These are phyloP conservation scores for roundworm (Caenorhabditis elegans) DNA, from an alignment of 1,140 invertebrate genomes.

Conservation along the genomic window DNA sequence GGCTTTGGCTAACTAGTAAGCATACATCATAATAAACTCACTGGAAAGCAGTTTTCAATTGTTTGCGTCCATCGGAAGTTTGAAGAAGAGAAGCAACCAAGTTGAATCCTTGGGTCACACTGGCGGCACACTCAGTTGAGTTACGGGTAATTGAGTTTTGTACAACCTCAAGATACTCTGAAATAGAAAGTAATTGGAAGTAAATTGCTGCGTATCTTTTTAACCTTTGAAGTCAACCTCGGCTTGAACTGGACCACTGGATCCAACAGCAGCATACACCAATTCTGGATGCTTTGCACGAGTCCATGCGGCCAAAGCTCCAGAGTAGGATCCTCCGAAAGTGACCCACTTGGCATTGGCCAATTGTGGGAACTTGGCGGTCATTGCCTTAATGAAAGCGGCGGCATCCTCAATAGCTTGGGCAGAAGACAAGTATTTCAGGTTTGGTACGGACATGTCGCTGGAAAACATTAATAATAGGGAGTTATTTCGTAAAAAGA, in stretches of 20 bases:
- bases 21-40: no score
- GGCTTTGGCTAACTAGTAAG: no score
- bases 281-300: constrained; percentile 48
- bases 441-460: constrained; percentile 45
- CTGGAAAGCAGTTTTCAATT: constrained; percentile 38
- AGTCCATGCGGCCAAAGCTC: constrained; percentile 50
- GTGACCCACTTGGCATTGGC: constrained; percentile 47
- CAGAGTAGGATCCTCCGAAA: constrained; percentile 52
- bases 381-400: constrained; percentile 42
- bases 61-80: constrained; percentile 38
- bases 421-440: constrained; percentile 39
- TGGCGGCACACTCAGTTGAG: constrained; percentile 12
- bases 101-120: constrained; percentile 40
- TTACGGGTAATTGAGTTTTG: constrained; percentile 37
- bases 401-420: constrained; percentile 48
- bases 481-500: no score
- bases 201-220: neutral
- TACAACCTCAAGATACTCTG: constrained; percentile 46
- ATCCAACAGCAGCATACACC: constrained; percentile 41
- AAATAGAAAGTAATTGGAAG: neutral
- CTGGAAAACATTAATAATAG: constrained; percentile 32
- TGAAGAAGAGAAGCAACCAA: constrained; percentile 38
- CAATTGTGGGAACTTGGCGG: neutral
- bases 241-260: constrained; percentile 47
- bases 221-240: constrained; percentile 49